Evolutionary conservation across 2,888 invertebrate genomes (phyloP).

Genomic region (Erannis defoliaria): DNA sequence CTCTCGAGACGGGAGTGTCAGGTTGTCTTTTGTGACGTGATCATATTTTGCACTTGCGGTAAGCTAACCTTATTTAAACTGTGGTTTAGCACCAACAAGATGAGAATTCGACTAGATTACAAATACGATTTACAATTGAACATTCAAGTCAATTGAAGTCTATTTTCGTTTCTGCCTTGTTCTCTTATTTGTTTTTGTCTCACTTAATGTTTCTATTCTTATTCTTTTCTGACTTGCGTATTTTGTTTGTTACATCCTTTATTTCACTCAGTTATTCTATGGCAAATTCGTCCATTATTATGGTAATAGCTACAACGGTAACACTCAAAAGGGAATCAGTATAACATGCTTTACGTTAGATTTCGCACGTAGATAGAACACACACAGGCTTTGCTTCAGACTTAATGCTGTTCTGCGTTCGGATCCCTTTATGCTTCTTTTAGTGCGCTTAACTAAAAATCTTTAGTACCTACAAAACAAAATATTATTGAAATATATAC

Average conservation of each 20-base stretch:
- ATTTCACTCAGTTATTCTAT: slow-evolving; percentile 25
- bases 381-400: not conserved
- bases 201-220: slow-evolving; percentile 23
- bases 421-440: too few relatives aligned
- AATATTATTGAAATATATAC: too few relatives aligned
- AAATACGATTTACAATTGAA: not conserved
- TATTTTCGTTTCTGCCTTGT: not conserved
- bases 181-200: slow-evolving; percentile 2
- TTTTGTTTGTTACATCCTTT: slow-evolving; percentile 39
- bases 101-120: not conserved
- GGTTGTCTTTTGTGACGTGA: slow-evolving; percentile 41
- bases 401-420: not conserved
- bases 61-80: not conserved
- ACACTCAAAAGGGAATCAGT: slow-evolving; percentile 44
- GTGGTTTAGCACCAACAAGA: not conserved
- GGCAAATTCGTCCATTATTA: slow-evolving; percentile 47
- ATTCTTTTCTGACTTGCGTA: slow-evolving; percentile 16
- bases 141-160: too few relatives aligned
- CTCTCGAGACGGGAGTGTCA: slow-evolving; percentile 47
- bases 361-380: slow-evolving; percentile 1
- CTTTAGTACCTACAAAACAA: too few relatives aligned
- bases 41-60: slow-evolving; percentile 18
- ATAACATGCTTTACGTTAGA: slow-evolving; percentile 37
- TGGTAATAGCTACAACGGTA: slow-evolving; percentile 46
- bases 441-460: too few relatives aligned